These are phyloP conservation scores for Hesperia comma DNA, from an alignment of 2,888 invertebrate genomes.

Conservation along the genomic window DNA sequence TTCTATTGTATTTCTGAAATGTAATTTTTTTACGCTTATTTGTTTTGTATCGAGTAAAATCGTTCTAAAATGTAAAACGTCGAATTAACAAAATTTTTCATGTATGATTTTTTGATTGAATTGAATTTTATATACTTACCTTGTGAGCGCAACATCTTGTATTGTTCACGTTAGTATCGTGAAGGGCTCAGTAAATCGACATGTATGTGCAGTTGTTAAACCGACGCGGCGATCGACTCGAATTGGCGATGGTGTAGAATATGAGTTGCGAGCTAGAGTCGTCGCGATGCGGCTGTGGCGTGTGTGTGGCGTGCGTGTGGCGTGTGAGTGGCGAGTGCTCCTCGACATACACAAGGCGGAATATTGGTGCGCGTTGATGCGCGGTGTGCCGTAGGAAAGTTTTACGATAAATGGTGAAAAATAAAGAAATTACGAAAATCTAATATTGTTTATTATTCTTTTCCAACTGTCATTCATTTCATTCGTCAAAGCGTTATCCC, in stretches of 20 bases:
- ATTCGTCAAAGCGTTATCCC: too few species aligned
- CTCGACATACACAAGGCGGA: conserved; percentile 81
- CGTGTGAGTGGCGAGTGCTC: conserved; percentile 39
- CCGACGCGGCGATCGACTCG: too few species aligned
- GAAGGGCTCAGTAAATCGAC: conserved; percentile 21
- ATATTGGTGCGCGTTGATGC: conserved; percentile 79
- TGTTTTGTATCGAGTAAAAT: conserved; percentile 58
- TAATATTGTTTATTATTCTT: conserved; percentile 36
- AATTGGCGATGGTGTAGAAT: too few species aligned
- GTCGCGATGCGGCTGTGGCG: conserved; percentile 48
- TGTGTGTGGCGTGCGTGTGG: conserved; percentile 47
- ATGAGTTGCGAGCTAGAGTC: too few species aligned
- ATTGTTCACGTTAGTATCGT: conserved; percentile 39
- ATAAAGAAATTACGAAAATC: conserved; percentile 81
- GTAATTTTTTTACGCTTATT: conserved; percentile 64
- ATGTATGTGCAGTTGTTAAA: background rate
- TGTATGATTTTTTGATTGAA: conserved; percentile 50
- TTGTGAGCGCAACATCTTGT: conserved; percentile 65
- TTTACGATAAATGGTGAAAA: conserved; percentile 84
- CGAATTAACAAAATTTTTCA: conserved; percentile 55
- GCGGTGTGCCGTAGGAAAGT: conserved; percentile 82
- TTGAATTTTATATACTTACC: conserved; percentile 48
- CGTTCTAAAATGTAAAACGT: conserved; percentile 46
- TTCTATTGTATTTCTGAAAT: conserved; percentile 62
- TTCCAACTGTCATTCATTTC: conserved; percentile 64